Evolutionary conservation across 2,113 vertebrate genomes (phyloP), one percentile per base, ranked within the genome.

Genomic region (Percina caprodes): DNA sequence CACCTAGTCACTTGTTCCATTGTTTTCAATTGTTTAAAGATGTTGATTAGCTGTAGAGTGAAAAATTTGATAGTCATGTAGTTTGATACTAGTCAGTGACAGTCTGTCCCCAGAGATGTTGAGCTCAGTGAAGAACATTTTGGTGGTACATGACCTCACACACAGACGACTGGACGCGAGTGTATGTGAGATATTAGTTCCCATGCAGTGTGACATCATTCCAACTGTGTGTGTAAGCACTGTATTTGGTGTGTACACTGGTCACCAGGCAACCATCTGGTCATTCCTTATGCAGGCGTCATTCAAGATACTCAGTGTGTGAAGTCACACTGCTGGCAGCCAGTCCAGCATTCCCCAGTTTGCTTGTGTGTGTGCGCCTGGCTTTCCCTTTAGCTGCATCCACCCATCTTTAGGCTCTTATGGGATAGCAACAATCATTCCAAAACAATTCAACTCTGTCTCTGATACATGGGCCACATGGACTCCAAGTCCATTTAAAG

Each of bases 301-400:
- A 91, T 89, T 85, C 9, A 76, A 89, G 86, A 91, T 94, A 91
- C 87, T 91, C 77, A 18, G 77, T 79, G 82, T 85, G 84, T 94
- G 92, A 95, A 92, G 90, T 95, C 93, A 94, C 71, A 74, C 46
- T 66, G 63, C 68, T 94, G 93, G 92, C 84, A 80, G 56, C 52
- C 51, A 15, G 59, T 82, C 62, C 86, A 86, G 69, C 84, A 92
- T 92, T 91, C 87, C 63, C 79, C 26, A 8, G 61, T 9, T 10
- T 74, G 58, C 19, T 16, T 51, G 46, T 19, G 16, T 69, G 62
- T 48, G 46, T 58, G 73, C 39, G 63, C 24, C 13, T 85, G 66
- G 56, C 66, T 80, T 76, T 84, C 61, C 69, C 74, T 79, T 45
- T 58, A 46, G 48, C 73, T 69, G 33, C 42, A 48, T 3, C 23